phyloP scores from a whole-genome alignment of 2,888 invertebrate species.

The Leucophora obtusa region DNA sequence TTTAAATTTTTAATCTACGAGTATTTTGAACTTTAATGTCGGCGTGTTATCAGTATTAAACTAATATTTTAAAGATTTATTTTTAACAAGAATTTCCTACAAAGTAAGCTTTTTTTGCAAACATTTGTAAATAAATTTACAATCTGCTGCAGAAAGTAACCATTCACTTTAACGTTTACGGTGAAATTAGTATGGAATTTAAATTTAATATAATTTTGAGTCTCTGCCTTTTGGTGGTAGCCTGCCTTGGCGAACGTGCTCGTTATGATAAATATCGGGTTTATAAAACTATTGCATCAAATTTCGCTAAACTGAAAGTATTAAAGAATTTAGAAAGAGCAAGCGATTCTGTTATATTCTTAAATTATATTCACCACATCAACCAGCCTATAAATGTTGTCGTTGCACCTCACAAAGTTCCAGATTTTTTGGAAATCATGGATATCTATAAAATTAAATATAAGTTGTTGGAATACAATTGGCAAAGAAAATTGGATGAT shows the following conservation, averaged over 20 bases:
- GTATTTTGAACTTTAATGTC: too few relatives aligned
- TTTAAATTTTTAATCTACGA: too few relatives aligned
- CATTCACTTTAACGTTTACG: conserved; percentile 42
- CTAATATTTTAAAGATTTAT: too few relatives aligned
- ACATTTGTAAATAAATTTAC: too few relatives aligned
- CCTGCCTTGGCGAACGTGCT: conserved; percentile 66
- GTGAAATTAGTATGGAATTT: conserved; percentile 53
- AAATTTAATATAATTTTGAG: conserved; percentile 65
- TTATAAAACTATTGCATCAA: conserved; percentile 81
- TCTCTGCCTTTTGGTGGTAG: conserved; percentile 66
- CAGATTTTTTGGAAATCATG: conserved; percentile 71
- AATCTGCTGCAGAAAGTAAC: neutral
- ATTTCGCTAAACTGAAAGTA: conserved; percentile 79
- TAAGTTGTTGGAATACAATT: conserved; percentile 78
- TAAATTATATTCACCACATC: conserved; percentile 78
- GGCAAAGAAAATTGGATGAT: conserved; percentile 74
- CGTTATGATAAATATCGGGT: conserved; percentile 82
- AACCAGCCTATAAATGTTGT: conserved; percentile 80
- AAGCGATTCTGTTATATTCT: conserved; percentile 79
- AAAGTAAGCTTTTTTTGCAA: too few relatives aligned
- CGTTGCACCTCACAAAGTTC: conserved; percentile 74
- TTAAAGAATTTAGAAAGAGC: conserved; percentile 79
- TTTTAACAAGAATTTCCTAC: too few relatives aligned
- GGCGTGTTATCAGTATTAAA: too few relatives aligned
- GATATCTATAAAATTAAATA: conserved; percentile 77